Conservation (phyloP, 2,797 vertebrate genomes). For the Gadopsis marmoratus region DNA sequence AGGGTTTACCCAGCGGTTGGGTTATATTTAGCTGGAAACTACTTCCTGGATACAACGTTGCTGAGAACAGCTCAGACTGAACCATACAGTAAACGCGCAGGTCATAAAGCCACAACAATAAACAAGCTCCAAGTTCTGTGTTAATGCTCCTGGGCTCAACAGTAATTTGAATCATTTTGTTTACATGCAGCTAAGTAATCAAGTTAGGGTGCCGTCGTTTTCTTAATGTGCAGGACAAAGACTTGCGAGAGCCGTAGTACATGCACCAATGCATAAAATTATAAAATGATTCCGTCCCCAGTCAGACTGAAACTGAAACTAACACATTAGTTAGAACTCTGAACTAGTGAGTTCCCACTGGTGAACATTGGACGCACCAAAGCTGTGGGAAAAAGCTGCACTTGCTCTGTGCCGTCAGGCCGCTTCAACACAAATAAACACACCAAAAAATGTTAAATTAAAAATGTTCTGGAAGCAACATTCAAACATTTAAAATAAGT, state of each 20-base stretch:
- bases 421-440: too few species aligned
- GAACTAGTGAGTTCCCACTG: neutral
- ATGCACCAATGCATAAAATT: neutral
- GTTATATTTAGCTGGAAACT: neutral
- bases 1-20: neutral
- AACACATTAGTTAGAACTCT: neutral
- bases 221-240: neutral
- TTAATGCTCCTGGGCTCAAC: neutral
- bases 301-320: slow-evolving; percentile 15
- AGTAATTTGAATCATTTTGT: neutral
- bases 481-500: neutral
- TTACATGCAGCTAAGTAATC: slow-evolving; percentile 4
- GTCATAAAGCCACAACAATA: neutral
- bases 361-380: too few species aligned
- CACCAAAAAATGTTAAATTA: too few species aligned
- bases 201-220: too few species aligned
- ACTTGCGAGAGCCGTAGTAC: neutral
- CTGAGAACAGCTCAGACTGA: neutral
- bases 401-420: too few species aligned
- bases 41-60: neutral
- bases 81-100: neutral
- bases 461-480: too few species aligned
- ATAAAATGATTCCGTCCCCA: neutral
- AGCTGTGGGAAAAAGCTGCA: neutral
- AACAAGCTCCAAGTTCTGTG: neutral